Conservation (phyloP, 1,140 invertebrate species). For the Microvelia longipes region DNA sequence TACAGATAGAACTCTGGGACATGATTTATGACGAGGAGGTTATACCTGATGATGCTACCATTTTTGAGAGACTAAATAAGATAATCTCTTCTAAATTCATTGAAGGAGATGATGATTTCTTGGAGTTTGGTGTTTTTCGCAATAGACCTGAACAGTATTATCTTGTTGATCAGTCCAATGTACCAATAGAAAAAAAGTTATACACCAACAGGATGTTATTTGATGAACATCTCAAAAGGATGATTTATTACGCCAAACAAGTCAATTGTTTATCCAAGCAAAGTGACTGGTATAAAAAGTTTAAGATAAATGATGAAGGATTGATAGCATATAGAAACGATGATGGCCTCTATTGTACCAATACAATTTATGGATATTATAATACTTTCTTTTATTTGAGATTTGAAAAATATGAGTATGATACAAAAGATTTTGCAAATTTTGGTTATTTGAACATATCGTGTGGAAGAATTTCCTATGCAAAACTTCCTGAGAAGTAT, state of each 20-base stretch:
- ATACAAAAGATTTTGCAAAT: not conserved
- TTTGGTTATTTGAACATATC: not conserved
- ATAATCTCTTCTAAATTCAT: not conserved
- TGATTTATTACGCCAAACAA: not conserved
- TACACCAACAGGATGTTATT: not conserved
- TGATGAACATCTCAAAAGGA: not conserved
- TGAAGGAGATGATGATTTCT: not conserved
- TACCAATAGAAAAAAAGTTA: not conserved
- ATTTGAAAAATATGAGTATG: not conserved
- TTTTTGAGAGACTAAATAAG: not conserved
- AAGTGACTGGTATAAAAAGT: not conserved
- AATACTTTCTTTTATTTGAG: not conserved
- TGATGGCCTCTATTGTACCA: not conserved
- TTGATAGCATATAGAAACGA: not conserved
- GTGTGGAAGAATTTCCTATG: not conserved
- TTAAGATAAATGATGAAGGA: not conserved
- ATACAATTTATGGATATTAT: not conserved
- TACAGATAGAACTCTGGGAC: not conserved
- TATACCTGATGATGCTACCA: not conserved
- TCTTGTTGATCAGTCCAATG: not conserved
- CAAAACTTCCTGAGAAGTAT: not conserved
- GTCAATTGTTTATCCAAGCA: not conserved
- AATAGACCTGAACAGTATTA: not conserved
- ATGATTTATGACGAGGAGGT: not conserved
- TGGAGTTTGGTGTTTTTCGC: not conserved